Conservation (phyloP, 2,113 vertebrate species). For the Vombatus ursinus region DNA sequence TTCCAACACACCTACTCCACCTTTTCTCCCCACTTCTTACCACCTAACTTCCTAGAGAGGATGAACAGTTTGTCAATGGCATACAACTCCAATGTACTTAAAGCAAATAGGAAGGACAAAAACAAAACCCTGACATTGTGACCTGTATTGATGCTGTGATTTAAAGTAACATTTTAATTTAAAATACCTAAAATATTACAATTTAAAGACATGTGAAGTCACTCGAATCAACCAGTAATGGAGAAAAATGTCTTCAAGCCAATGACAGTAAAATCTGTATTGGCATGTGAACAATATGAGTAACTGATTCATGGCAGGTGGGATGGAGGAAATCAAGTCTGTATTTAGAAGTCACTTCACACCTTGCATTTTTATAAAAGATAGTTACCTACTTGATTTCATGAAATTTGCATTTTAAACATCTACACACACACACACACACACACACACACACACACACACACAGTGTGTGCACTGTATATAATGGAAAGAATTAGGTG, state of each 20-base stretch:
- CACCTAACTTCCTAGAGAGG: not conserved
- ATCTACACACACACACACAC: too few species aligned
- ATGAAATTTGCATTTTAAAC: too few species aligned
- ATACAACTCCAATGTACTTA: not conserved
- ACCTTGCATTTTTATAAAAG: too few species aligned
- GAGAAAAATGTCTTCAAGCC: conserved; percentile 5
- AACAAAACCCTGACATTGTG: not conserved
- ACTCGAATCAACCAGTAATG: not conserved
- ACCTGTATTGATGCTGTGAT: not conserved
- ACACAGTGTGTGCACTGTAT: too few species aligned
- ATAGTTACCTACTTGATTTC: too few species aligned
- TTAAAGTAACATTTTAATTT: conserved; percentile 13
- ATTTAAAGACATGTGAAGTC: conserved; percentile 15
- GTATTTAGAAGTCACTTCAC: too few species aligned
- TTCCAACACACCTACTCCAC: not conserved
- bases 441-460: too few species aligned
- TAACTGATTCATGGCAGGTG: not conserved
- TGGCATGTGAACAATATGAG: not conserved
- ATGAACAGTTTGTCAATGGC: not conserved
- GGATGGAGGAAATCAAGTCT: too few species aligned
- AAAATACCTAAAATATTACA: conserved; percentile 27
- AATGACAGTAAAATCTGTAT: conserved; percentile 26
- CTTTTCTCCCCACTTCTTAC: not conserved
- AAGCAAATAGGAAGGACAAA: not conserved
- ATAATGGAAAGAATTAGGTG: too few species aligned